Conservation (phyloP, 2,113 vertebrate genomes). For the Dendrocopos noguchii region DNA sequence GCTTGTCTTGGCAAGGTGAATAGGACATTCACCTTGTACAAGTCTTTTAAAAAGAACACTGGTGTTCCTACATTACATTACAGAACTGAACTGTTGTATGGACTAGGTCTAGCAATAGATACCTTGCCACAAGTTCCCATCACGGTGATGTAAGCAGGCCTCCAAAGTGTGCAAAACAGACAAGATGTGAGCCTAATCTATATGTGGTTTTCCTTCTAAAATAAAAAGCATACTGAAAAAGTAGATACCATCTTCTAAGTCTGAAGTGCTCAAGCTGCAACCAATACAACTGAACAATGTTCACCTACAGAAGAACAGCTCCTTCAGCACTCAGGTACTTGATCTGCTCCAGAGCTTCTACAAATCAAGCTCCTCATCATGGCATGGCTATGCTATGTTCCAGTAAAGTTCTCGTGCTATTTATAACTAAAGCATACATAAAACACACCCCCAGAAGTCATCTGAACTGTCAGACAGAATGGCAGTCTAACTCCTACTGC, state of each 20-base stretch:
- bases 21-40: background rate
- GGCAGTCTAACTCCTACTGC: background rate
- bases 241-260: background rate
- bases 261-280: background rate
- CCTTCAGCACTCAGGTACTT: background rate
- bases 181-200: background rate
- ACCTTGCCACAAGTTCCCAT: background rate
- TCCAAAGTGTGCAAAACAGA: background rate
- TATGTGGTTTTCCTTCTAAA: background rate
- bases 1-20: background rate
- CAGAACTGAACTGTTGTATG: background rate
- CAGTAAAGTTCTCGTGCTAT: background rate
- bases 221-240: background rate
- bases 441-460: background rate
- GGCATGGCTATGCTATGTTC: background rate
- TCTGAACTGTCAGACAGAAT: background rate
- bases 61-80: background rate
- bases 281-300: background rate
- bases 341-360: background rate
- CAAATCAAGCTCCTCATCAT: background rate
- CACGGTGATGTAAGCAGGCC: background rate
- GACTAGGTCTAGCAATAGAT: background rate
- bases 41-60: background rate
- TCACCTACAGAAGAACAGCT: background rate
- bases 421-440: background rate